Conservation (phyloP, 2,113 vertebrate genomes). For the Hyperopisus bebe region DNA sequence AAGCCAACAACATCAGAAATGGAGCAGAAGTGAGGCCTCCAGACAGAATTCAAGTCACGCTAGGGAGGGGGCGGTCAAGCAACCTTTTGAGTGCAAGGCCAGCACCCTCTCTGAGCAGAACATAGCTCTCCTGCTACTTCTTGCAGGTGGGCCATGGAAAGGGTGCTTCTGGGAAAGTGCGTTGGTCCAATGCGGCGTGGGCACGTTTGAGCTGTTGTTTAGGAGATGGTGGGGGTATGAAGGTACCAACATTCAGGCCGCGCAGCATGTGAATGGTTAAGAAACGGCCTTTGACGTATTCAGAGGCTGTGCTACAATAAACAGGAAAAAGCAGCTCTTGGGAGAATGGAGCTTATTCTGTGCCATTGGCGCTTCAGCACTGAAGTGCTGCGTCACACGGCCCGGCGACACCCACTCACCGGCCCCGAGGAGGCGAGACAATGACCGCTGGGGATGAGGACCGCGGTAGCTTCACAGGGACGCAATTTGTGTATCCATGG, state of each 20-base stretch:
- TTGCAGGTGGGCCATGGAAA: not conserved
- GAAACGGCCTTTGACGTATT: not conserved
- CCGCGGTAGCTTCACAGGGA: not conserved
- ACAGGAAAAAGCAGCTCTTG: not conserved
- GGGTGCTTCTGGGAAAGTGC: not conserved
- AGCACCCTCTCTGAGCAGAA: not conserved
- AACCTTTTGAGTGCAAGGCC: not conserved
- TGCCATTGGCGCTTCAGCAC: not conserved
- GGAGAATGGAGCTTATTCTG: not conserved
- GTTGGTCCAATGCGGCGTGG: not conserved
- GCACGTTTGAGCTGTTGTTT: not conserved
- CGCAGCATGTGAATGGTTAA: not conserved
- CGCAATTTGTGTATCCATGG: not conserved
- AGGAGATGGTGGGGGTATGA: not conserved
- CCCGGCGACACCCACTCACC: not conserved
- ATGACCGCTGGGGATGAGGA: not conserved
- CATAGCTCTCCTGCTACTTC: not conserved
- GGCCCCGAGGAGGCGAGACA: not conserved
- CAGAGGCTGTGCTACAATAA: not conserved
- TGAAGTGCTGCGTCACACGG: not conserved
- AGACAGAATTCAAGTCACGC: not conserved
- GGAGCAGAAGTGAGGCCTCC: not conserved
- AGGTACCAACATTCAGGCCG: not conserved
- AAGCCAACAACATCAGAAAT: constrained; percentile 20
- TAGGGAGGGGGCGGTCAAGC: not conserved